Base-by-base conservation (phyloP, 2,888 invertebrate genomes). In the Nomada ferruginata region DNA sequence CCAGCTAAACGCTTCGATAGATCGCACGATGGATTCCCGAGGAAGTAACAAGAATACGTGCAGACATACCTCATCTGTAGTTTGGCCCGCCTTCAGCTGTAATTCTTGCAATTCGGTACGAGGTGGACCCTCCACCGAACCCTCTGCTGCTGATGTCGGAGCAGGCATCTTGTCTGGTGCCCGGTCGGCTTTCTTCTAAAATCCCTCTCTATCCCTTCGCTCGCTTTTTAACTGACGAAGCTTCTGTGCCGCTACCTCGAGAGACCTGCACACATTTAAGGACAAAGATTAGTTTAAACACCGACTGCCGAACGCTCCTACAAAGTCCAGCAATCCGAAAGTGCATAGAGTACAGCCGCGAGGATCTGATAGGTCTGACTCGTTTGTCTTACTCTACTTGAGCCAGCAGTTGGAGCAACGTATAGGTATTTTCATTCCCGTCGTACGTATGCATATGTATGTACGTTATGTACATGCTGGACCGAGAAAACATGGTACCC, bases 61-160 rank as follows among this genome's bases (percentile, higher is more conserved):
- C 18, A 76, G 71, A 94, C 95, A 95, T 94, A 98, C 98, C 94
- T 98, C 98, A 97, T 98, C 98, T 91, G 98, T 98, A 92, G 96
- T 96, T 94, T 97, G 96, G 90, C 96, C 97, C 87, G 97, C 95
- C 94, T 96, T 96, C 93, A 97, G 95, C 94, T 98, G 98, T 88
- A 98, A 94, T 94, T 98, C 98, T 94, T 98, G 98, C 91, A 98
- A 95, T 94, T 98, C 98, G 90, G 97, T 97, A 94, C 96, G 95
- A 77, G 97, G 97, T 90, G 96, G 96, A 81, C 95, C 96, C 92
- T 94, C 95, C 91, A 95, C 95, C 78, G 94, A 94, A 84, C 94
- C 93, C 85, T 36, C 36, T 36, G 95, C 95, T 83, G 95, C 94
- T 90, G 95, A 92, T 90, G 94, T 93, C 81, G 94, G 93, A 87